Evolutionary conservation across 2,888 invertebrate genomes (phyloP), one percentile per base, ranked within the genome.

Genomic region (Pegoplata infirma): DNA sequence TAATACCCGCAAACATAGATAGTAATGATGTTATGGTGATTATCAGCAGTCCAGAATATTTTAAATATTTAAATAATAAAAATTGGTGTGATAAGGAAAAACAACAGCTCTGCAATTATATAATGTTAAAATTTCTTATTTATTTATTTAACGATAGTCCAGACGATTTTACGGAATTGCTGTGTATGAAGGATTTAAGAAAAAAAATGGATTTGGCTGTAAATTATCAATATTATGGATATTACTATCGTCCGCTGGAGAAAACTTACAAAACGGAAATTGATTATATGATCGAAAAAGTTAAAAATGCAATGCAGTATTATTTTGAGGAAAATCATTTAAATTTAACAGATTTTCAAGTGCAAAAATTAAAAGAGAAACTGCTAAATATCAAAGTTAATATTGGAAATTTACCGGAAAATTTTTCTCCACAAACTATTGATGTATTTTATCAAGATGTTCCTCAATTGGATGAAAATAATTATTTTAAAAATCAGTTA

Each of bases 81-180:
- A 3, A 14, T 1, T 61, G 49, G n/a, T 59, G 8, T 5, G 2
- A 2, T 0, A 36, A 36, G 3, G n/a, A 36, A 32, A 7, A 32
- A 10, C 32, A 32, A 32, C 8, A 10, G 2, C 5, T 85, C 0
- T 85, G 84, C 51, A 85, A 81, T 76, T 89, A 88, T 28, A 72
- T 88, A 14, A 87, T 88, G 88, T 25, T 85, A 0, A 84, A 84
- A n/a, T 86, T 87, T 6, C 47, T 84, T 0, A 4, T 59, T 3
- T 75, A 83, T 36, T 3, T 88, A 8, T 16, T 72, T 4, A 10
- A 53, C 0, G 84, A 85, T n/a, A 75, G 80, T 4, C 81, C 83
- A 14, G 61, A 40, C 0, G 74, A 64, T 3, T 69, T 51, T 3
- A 75, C 76, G 0, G 28, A 71, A 8, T 80, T 84, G 0, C 75